Evolutionary conservation across 2,797 vertebrate species (phyloP).

Genomic region (Hafferia zeledoni): DNA sequence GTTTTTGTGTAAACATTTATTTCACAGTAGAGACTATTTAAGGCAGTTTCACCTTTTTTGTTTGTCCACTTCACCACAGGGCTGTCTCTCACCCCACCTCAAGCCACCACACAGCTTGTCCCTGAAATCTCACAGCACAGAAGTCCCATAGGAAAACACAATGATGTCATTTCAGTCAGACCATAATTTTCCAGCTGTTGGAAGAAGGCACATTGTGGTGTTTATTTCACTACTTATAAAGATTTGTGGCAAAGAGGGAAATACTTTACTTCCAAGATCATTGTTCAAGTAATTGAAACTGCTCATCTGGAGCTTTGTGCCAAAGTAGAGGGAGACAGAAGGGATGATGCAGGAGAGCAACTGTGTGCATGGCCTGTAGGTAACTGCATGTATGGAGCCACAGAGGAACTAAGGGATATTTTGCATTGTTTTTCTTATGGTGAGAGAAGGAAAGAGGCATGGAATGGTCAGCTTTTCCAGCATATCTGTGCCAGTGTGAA

Average conservation of each 20-base stretch:
- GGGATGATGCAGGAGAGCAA: fast-evolving
- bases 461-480: background rate
- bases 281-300: conserved; percentile 49
- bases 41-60: background rate
- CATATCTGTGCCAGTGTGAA: background rate
- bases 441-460: background rate
- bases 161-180: conserved; percentile 57
- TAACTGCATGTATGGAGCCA: background rate
- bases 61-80: background rate
- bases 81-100: background rate
- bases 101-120: background rate
- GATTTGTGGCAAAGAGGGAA: conserved; percentile 56
- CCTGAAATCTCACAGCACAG: conserved; percentile 8
- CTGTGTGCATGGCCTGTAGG: background rate
- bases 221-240: conserved; percentile 63
- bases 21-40: background rate
- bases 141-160: conserved; percentile 54
- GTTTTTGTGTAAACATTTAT: background rate
- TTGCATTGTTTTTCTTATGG: background rate
- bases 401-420: background rate
- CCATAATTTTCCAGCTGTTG: conserved; percentile 69
- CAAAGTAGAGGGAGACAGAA: background rate
- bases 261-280: conserved; percentile 65
- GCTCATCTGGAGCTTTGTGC: conserved; percentile 16
- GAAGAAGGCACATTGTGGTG: conserved; percentile 48